phyloP scores from a whole-genome alignment of 2,888 invertebrate species.

The Dione vanillae region DNA sequence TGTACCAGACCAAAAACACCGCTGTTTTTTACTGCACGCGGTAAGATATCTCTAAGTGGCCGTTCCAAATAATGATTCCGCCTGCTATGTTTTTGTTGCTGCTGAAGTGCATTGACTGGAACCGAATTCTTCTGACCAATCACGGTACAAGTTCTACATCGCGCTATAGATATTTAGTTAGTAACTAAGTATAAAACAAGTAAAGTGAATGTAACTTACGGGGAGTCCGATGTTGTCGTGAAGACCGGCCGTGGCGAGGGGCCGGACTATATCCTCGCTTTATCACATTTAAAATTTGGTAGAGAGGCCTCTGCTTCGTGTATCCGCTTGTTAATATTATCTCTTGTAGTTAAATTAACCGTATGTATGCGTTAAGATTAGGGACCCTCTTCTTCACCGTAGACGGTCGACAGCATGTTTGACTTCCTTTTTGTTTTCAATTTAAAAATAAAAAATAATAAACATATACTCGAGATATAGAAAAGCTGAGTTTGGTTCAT shows the following conservation, averaged over 20 bases:
- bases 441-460: background rate
- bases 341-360: constrained; percentile 79
- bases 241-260: constrained; percentile 82
- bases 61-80: constrained; percentile 46
- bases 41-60: constrained; percentile 30
- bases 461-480: background rate
- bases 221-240: constrained; percentile 81
- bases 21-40: constrained; percentile 36
- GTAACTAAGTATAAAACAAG: constrained; percentile 54
- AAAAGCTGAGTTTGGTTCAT: background rate
- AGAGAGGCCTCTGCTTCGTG: constrained; percentile 83
- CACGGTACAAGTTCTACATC: constrained; percentile 59
- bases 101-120: constrained; percentile 68
- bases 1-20: background rate
- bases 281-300: constrained; percentile 63
- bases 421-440: constrained; percentile 77
- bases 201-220: constrained; percentile 41
- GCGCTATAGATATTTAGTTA: constrained; percentile 63
- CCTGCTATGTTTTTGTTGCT: constrained; percentile 67
- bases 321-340: constrained; percentile 82
- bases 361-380: constrained; percentile 84
- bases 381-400: constrained; percentile 81
- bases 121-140: constrained; percentile 68
- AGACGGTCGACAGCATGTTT: constrained; percentile 78
- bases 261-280: constrained; percentile 80